These are phyloP conservation scores for Limnephilus lunatus DNA, from an alignment of 2,888 invertebrate genomes.

Conservation along the genomic window DNA sequence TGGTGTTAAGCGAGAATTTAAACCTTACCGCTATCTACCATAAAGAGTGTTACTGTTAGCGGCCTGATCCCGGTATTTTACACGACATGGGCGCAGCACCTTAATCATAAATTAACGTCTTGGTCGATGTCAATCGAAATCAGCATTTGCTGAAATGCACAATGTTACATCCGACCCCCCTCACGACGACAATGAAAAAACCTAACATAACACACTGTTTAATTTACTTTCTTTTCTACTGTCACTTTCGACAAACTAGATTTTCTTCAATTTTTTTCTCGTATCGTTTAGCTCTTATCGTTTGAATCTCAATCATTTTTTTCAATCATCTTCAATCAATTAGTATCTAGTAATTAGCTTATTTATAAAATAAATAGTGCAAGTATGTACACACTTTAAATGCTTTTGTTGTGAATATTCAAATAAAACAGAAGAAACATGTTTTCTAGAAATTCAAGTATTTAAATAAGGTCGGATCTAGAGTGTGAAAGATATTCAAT, in stretches of 20 bases:
- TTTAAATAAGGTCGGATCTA: background rate
- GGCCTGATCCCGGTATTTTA: too few relatives aligned
- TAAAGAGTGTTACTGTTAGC: too few relatives aligned
- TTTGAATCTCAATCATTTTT: background rate
- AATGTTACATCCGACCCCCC: too few relatives aligned
- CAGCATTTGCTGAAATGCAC: too few relatives aligned
- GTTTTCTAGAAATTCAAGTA: background rate
- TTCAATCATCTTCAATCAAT: background rate
- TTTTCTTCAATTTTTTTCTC: background rate
- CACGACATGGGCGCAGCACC: too few relatives aligned
- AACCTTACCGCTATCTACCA: too few relatives aligned
- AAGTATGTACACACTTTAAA: background rate
- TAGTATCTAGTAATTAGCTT: background rate
- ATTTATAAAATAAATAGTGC: background rate
- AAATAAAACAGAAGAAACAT: background rate
- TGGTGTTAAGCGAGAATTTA: too few relatives aligned
- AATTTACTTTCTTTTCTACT: background rate
- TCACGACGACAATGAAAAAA: background rate
- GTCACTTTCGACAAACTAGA: background rate
- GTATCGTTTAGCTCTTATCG: too few relatives aligned
- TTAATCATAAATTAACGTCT: too few relatives aligned
- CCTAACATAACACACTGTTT: background rate
- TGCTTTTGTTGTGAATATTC: background rate
- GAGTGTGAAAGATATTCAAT: constrained; percentile 2
- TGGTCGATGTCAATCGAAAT: too few relatives aligned